These are phyloP conservation scores for Ptilodon capucinus DNA, from an alignment of 2,888 invertebrate species.

Conservation along the genomic window DNA sequence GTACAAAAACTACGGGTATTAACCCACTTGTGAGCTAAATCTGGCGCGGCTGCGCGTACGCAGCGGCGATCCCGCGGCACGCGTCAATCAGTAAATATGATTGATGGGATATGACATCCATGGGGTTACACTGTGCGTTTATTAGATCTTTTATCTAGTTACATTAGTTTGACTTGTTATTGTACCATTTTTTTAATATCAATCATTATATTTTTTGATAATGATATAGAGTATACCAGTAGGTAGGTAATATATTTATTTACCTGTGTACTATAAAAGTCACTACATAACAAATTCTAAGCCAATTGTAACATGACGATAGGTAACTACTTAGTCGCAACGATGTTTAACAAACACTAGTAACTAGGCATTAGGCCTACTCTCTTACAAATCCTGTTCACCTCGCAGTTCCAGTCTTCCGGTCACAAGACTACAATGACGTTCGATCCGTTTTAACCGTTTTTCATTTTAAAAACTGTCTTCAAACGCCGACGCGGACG, in stretches of 20 bases:
- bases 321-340: too few species aligned
- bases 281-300: too few species aligned
- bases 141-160: background rate
- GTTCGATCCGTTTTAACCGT: background rate
- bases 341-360: too few species aligned
- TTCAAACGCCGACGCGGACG: background rate
- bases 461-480: background rate
- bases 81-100: background rate
- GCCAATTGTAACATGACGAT: too few species aligned
- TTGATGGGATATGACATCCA: background rate
- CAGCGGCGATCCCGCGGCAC: slow-evolving; percentile 1
- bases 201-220: too few species aligned
- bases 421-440: background rate
- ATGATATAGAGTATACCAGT: too few species aligned
- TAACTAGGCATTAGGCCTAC: too few species aligned
- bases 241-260: too few species aligned
- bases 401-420: too few species aligned
- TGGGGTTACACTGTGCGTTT: background rate
- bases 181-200: too few species aligned
- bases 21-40: slow-evolving; percentile 17
- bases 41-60: slow-evolving; percentile 3
- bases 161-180: background rate
- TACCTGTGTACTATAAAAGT: too few species aligned
- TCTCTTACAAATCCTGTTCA: too few species aligned
- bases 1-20: slow-evolving; percentile 11